Base-by-base conservation (phyloP, 2,888 invertebrate genomes). In the Dicyrtoma fusca region DNA sequence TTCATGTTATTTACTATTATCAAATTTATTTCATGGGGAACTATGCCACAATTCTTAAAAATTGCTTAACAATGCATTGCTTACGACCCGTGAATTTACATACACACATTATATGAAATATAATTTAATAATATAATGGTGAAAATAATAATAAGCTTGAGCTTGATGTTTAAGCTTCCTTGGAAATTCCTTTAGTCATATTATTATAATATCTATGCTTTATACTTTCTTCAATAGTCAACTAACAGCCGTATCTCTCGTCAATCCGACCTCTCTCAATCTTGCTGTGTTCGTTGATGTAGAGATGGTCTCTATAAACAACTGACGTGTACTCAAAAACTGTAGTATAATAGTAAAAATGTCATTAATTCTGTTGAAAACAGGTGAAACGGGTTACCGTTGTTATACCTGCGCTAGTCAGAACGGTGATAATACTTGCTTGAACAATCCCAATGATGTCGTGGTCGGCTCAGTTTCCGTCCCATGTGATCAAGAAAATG, bases 401-500 rank as follows among this genome's bases (percentile, higher is more conserved):
- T 66, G 66, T 19, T 66, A 53, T 34, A 66, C 66, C 13, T 66
- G 66, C 66, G 19, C 11, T 6, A 17, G 34, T 34, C 26, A 51
- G 17, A 25, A n/a, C 13, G 21, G 42, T 34, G 23, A 63, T 47
- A 63, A 42, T n/a, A 25, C 23, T 19, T 63, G 66, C 26, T 42
- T 66, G 0, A 49, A 26, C 19, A 51, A 53, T 42, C 66, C 66
- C 13, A 42, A 8, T 2, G 14, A 19, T 19, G 66, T 55, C 23
- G n/a, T 10, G 1, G 25, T 1, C 19, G 66, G 66, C 23, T 45
- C 47, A 21, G 14, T 21, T 5, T 47, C 63, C 17, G 45, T 17
- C 45, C 34, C 23, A 10, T 71, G 71, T 64, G 71, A 51, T 13
- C 53, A 64, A 51, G 71, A 71, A 23, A 42, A 71, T 53, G 10